phyloP scores from a whole-genome alignment of 2,113 vertebrate species.

The Synchiropus splendidus region DNA sequence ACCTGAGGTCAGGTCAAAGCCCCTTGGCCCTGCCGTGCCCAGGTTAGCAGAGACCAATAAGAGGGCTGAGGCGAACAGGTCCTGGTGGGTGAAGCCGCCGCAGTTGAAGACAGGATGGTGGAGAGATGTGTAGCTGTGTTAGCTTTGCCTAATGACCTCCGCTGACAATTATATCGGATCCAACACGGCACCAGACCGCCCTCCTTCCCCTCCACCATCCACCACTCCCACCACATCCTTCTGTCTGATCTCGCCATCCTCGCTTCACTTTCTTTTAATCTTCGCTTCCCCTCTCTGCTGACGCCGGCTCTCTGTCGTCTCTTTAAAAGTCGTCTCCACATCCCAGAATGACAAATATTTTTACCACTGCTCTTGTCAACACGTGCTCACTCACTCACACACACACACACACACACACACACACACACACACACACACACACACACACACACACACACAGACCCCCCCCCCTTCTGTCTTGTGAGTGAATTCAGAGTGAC shows the following conservation, averaged over 20 bases:
- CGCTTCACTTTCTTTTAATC: conserved; percentile 38
- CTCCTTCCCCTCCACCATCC: conserved; percentile 4
- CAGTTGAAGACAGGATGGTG: no score
- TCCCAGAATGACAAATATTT: conserved; percentile 46
- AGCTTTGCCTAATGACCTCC: conserved; percentile 44
- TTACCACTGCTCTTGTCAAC: conserved; percentile 17
- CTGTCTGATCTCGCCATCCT: conserved; percentile 9
- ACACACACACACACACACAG: conserved; percentile 12
- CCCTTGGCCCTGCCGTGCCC: no score
- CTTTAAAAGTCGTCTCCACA: conserved; percentile 19
- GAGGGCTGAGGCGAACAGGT: no score
- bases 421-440: no score
- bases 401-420: conserved; percentile 10
- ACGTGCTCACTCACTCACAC: conserved; percentile 5
- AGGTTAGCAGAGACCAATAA: no score
- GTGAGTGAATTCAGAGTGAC: conserved; percentile 43
- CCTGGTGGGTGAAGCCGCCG: no score
- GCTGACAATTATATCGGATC: conserved; percentile 61
- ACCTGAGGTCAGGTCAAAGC: no score
- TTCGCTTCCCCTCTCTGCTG: conserved; percentile 10
- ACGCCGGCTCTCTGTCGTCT: conserved; percentile 14
- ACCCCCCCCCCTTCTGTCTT: no score
- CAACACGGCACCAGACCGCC: conserved; percentile 4
- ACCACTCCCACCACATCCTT: conserved; percentile 3
- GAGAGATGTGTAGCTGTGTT: no score